Percentiles rank a stretch among this genome's conserved stretches.
These are phyloP conservation scores for Cyanocitta stelleri DNA, from an alignment of 2,113 vertebrate species.

Conservation along the genomic window DNA sequence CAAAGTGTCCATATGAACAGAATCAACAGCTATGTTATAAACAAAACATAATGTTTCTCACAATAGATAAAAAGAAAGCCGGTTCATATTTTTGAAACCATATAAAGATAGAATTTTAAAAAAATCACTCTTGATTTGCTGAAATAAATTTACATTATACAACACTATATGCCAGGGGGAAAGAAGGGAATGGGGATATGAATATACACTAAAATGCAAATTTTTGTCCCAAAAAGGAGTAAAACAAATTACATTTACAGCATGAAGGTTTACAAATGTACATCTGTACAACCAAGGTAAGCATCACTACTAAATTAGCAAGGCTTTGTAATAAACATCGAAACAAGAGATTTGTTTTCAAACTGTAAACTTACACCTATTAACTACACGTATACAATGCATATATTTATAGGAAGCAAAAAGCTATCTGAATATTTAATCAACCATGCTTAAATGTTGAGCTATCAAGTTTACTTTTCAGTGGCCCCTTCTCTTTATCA, in stretches of 20 bases:
- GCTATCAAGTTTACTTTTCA: conserved; percentile 77
- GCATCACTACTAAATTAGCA: conserved; percentile 94
- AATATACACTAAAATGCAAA: conserved; percentile 99
- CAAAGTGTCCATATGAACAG: conserved; percentile 82
- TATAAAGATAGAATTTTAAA: conserved; percentile 88
- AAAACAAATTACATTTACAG: conserved; percentile 99
- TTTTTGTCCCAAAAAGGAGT: conserved; percentile 83
- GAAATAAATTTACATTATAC: conserved; percentile 98
- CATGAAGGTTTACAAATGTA: conserved; percentile 99
- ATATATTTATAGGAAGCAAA: conserved; percentile 94
- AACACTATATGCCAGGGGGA: conserved; percentile 92
- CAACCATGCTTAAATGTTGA: conserved; percentile 85
- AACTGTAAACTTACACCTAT: conserved; percentile 97
- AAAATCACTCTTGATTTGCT: conserved; percentile 94
- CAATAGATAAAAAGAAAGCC: conserved; percentile 89
- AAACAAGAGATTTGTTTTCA: conserved; percentile 80
- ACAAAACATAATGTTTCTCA: conserved; percentile 86
- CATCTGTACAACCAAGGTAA: conserved; percentile 98
- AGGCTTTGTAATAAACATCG: conserved; percentile 87
- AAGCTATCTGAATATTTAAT: conserved; percentile 82
- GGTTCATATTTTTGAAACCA: conserved; percentile 87
- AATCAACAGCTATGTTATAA: conserved; percentile 88
- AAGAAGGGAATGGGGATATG: conserved; percentile 80
- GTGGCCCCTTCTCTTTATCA: conserved; percentile 76
- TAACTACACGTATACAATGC: conserved; percentile 94